Evolutionary conservation across 2,888 invertebrate genomes (phyloP).

Genomic region (Leucoptera coffeella): DNA sequence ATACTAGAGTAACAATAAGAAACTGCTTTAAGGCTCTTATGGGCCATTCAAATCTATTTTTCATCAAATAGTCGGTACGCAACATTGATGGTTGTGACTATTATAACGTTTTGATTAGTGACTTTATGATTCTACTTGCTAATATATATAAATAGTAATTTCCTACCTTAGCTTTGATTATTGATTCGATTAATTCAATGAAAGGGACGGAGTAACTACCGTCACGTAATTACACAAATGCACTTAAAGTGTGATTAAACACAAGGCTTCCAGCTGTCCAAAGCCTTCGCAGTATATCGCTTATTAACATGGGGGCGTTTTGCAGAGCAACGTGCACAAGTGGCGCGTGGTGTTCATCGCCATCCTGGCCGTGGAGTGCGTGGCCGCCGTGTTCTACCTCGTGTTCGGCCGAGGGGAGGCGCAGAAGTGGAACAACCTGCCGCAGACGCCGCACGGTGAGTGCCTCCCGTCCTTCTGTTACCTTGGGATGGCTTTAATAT

Average conservation of each 20-base stretch:
- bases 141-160: too few species aligned
- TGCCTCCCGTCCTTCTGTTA: too few species aligned
- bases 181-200: not conserved
- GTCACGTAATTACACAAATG: not conserved
- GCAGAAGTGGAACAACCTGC: conserved; percentile 74
- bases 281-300: not conserved
- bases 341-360: conserved; percentile 69
- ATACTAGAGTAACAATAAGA: too few species aligned
- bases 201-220: not conserved
- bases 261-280: not conserved
- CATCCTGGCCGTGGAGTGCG: conserved; percentile 55
- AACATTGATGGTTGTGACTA: too few species aligned
- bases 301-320: conserved; percentile 4
- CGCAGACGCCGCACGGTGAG: too few species aligned
- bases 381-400: conserved; percentile 60
- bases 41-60: too few species aligned
- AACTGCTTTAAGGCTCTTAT: too few species aligned
- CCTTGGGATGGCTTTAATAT: too few species aligned
- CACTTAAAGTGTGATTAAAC: not conserved
- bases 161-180: not conserved
- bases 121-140: too few species aligned
- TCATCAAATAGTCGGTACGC: too few species aligned
- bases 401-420: conserved; percentile 59
- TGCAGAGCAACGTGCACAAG: conserved; percentile 19
- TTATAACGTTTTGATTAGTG: too few species aligned